These are phyloP conservation scores for Scaptomyza pallida DNA, from an alignment of 1,140 invertebrate species.

Conservation along the genomic window DNA sequence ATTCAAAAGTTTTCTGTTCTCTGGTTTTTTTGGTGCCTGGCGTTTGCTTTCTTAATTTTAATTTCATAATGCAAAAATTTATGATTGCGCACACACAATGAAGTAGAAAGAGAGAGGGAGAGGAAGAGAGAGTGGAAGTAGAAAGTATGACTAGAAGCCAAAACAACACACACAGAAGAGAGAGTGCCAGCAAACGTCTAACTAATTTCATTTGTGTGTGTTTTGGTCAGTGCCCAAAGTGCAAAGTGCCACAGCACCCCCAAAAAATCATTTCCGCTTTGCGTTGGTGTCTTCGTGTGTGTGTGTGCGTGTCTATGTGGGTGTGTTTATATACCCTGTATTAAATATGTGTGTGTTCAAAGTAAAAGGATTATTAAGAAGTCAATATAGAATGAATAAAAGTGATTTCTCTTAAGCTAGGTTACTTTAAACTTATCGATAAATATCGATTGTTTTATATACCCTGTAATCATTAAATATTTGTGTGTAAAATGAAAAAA, in stretches of 20 bases:
- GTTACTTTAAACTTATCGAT: too few relatives aligned
- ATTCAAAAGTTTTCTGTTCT: conserved; percentile 31
- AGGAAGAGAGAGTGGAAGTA: neutral
- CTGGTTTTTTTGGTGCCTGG: conserved; percentile 6
- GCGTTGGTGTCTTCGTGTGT: too few relatives aligned
- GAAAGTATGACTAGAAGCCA: neutral
- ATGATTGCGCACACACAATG: conserved; percentile 32
- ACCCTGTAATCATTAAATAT: too few relatives aligned
- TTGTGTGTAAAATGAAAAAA: too few relatives aligned
- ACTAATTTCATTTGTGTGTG: conserved; percentile 36
- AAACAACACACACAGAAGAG: neutral
- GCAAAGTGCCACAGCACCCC: conserved; percentile 10
- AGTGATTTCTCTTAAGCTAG: too few relatives aligned
- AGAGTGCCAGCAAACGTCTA: conserved; percentile 4
- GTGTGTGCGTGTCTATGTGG: too few relatives aligned
- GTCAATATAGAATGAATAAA: too few relatives aligned
- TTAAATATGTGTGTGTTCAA: too few relatives aligned
- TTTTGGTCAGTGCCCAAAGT: conserved; percentile 34
- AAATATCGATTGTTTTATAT: too few relatives aligned
- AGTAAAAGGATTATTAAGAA: too few relatives aligned
- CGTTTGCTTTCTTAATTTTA: conserved; percentile 46
- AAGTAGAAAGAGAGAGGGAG: neutral
- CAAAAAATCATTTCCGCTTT: conserved; percentile 16
- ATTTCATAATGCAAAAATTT: conserved; percentile 55
- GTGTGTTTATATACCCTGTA: too few relatives aligned